phyloP scores from a whole-genome alignment of 2,888 invertebrate genomes.

The Cynaeus angustus region DNA sequence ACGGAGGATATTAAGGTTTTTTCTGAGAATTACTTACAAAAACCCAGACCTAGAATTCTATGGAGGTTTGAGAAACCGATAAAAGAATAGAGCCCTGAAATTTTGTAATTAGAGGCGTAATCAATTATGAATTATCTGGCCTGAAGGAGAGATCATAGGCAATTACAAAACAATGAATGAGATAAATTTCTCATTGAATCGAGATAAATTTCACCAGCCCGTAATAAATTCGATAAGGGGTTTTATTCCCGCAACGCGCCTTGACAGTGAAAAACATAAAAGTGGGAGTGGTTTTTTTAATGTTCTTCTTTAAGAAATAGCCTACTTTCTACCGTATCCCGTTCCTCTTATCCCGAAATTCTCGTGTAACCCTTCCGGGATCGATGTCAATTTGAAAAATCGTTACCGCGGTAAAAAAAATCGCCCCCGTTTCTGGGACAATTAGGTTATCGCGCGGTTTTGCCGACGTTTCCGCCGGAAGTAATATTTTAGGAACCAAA shows the following conservation, averaged over 20 bases:
- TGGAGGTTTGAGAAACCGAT: too few species aligned
- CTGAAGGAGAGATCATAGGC: slow-evolving; percentile 1
- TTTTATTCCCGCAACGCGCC: slow-evolving; percentile 2
- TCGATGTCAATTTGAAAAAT: slow-evolving; percentile 33
- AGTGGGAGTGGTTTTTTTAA: slow-evolving; percentile 48
- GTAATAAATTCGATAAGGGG: slow-evolving; percentile 28
- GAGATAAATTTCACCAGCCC: slow-evolving; percentile 20
- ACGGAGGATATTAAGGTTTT: too few species aligned
- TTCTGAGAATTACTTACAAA: too few species aligned
- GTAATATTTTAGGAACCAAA: not conserved
- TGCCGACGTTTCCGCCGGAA: slow-evolving; percentile 28
- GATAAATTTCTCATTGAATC: not conserved
- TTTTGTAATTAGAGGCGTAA: not conserved
- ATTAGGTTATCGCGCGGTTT: slow-evolving; percentile 25
- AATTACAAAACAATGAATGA: slow-evolving; percentile 8
- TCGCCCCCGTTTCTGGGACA: slow-evolving; percentile 24
- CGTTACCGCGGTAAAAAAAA: slow-evolving; percentile 25
- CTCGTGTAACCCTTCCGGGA: slow-evolving; percentile 41
- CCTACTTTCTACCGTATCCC: too few species aligned
- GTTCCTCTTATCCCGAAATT: slow-evolving; percentile 18
- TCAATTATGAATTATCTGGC: slow-evolving; percentile 1
- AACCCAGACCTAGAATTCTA: too few species aligned
- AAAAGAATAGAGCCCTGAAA: too few species aligned
- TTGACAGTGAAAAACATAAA: slow-evolving; percentile 26
- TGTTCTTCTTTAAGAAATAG: slow-evolving; percentile 12